Evolutionary conservation across 2,888 invertebrate species (phyloP).

Genomic region (Athalia circularis): DNA sequence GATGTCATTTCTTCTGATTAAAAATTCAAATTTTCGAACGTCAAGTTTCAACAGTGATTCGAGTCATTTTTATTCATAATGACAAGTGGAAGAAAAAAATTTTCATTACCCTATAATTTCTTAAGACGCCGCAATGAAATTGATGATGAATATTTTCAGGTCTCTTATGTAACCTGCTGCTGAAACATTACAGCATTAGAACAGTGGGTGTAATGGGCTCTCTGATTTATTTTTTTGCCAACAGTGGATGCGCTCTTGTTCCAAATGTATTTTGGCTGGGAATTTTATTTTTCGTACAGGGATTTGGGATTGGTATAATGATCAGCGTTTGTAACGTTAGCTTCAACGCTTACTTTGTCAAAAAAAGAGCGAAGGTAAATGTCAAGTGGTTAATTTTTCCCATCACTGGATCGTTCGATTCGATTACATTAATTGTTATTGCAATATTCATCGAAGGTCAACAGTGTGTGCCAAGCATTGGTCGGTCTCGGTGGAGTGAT

Average conservation of each 20-base stretch:
- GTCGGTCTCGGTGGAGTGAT: constrained; percentile 82
- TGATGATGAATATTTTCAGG: constrained; percentile 74
- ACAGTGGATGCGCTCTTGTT: constrained; percentile 79
- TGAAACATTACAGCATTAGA: constrained; percentile 81
- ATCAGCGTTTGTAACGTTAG: constrained; percentile 84
- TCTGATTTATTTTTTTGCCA: constrained; percentile 79
- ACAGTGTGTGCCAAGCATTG: constrained; percentile 84
- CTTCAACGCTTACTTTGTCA: constrained; percentile 85
- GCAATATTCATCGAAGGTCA: constrained; percentile 75
- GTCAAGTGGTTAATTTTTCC: not conserved
- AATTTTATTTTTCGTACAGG: constrained; percentile 78
- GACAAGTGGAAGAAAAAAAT: not conserved
- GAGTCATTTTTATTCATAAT: too few species aligned
- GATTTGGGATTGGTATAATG: constrained; percentile 84
- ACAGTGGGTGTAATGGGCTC: constrained; percentile 82
- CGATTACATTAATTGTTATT: constrained; percentile 67
- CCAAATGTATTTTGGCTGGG: constrained; percentile 79
- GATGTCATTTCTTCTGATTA: too few species aligned
- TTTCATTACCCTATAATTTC: not conserved
- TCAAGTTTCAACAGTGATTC: too few species aligned
- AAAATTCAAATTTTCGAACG: too few species aligned
- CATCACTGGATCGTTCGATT: not conserved
- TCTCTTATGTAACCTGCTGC: constrained; percentile 80
- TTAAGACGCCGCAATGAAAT: too few species aligned
- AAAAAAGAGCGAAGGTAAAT: constrained; percentile 78